Base-by-base conservation (phyloP, 2,888 invertebrate species). In the Brachynemurus nebulosus region DNA sequence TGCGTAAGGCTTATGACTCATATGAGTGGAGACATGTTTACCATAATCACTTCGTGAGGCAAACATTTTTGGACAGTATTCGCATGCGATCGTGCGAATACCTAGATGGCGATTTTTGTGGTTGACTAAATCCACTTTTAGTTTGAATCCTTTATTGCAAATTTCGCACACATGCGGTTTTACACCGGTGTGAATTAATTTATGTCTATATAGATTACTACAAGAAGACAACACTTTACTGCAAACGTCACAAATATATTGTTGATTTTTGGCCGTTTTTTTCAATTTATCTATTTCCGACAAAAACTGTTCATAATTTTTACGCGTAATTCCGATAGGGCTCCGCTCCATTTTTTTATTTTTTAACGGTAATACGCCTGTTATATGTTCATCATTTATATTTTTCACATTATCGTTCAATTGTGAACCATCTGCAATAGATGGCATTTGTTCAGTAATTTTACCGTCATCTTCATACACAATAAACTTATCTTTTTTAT, bases 61-160 rank as follows among this genome's bases (percentile, higher is more conserved):
- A 34, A 42, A 42, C 42, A 42, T 42, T 34, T 42, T 42, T 12
- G 42, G 34, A 42, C 42, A 42, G 35, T 25, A 42, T 16, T 42
- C 42, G 20, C 42, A 42, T 12, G 25, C 34, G 14, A 42, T 42
- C 8, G 33, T 42, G 19, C 42, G 17, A 12, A 42, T 42, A n/a
- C 42, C 42, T 12, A 42, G 21, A 34, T 42, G 42, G 11, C 42
- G 42, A 33, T 42, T 42, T 34, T 42, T 42, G 21, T 42, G 42
- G 14, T 42, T 27, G 12, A 18, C 17, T 33, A 42, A 19, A 34
- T 42, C 42, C 14, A 27, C 21, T 42, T 34, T 33, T 18, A 42
- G 14, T 42, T 42, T 42, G 8, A 42, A 42, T 9, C 42, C 27
- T 42, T 42, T 42, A 8, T 34, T 34, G 20, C 42, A 42, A n/a